Percentiles rank a stretch among this genome's conserved stretches.
Conservation (phyloP, 2,888 invertebrate genomes). For the Schrankia costaestrigalis region DNA sequence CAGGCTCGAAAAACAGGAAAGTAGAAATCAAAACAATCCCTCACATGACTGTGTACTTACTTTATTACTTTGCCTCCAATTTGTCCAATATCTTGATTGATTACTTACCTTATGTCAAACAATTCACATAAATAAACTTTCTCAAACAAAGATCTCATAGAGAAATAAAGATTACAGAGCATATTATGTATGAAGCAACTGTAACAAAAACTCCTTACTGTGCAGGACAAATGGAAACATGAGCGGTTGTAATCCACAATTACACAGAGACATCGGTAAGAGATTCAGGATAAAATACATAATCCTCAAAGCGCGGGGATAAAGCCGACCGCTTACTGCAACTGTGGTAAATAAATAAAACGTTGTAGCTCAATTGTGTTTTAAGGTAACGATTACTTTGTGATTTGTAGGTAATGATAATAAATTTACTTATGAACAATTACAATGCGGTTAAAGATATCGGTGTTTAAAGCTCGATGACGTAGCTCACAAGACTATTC, state of each 20-base stretch:
- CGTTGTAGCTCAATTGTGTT: too few relatives aligned
- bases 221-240: constrained; percentile 66
- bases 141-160: not conserved
- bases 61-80: too few relatives aligned
- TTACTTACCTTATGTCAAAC: too few relatives aligned
- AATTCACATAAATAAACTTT: constrained; percentile 1
- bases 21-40: too few relatives aligned
- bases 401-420: too few relatives aligned
- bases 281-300: constrained; percentile 72
- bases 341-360: constrained; percentile 27
- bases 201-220: constrained; percentile 17
- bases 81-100: constrained; percentile 4
- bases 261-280: constrained; percentile 72
- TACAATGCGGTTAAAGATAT: too few relatives aligned
- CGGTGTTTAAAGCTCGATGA: too few relatives aligned
- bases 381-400: too few relatives aligned
- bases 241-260: constrained; percentile 72
- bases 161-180: constrained; percentile 2
- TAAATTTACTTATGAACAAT: too few relatives aligned
- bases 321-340: constrained; percentile 31
- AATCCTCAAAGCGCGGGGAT: constrained; percentile 49
- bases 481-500: too few relatives aligned
- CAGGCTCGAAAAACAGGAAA: too few relatives aligned
- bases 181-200: not conserved
- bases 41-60: too few relatives aligned